These are phyloP conservation scores for Gouania willdenowi DNA, from an alignment of 2,797 vertebrate genomes.

Conservation along the genomic window DNA sequence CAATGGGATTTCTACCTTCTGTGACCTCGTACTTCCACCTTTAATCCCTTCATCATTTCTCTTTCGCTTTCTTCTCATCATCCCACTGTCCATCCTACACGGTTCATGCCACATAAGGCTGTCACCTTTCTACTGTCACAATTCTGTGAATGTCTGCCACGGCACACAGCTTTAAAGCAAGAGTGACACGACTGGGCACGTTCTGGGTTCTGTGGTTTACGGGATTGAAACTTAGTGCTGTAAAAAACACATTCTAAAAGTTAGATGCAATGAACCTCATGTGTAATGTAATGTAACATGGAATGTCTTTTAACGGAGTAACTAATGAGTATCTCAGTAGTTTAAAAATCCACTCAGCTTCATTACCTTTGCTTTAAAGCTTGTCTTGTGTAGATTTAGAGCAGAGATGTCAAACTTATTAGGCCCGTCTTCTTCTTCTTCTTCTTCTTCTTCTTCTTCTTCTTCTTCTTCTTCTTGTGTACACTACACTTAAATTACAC, in stretches of 20 bases:
- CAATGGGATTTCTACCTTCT: slow-evolving; percentile 46
- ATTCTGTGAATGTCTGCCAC: slow-evolving; percentile 25
- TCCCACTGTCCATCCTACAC: slow-evolving; percentile 1
- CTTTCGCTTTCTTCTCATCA: slow-evolving; percentile 15
- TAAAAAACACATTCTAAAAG: slow-evolving; percentile 1
- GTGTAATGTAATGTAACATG: no score
- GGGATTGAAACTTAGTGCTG: slow-evolving; percentile 36
- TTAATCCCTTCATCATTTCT: slow-evolving; percentile 41
- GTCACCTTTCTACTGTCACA: slow-evolving; percentile 8
- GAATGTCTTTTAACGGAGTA: no score
- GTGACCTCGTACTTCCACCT: slow-evolving; percentile 19
- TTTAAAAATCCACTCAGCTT: no score
- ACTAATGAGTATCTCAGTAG: no score
- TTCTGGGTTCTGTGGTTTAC: slow-evolving; percentile 4
- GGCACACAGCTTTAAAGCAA: slow-evolving; percentile 8
- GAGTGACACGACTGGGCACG: slow-evolving; percentile 10
- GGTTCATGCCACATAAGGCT: slow-evolving; percentile 4
- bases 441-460: no score
- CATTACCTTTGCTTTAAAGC: no score
- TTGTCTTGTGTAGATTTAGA: no score
- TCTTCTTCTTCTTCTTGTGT: no score
- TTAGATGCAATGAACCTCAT: no score
- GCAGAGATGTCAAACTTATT: no score
- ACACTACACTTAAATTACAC: no score
- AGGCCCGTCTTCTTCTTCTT: no score